These are phyloP conservation scores for Danaus chrysippus DNA, from an alignment of 2,888 invertebrate species.

Conservation along the genomic window DNA sequence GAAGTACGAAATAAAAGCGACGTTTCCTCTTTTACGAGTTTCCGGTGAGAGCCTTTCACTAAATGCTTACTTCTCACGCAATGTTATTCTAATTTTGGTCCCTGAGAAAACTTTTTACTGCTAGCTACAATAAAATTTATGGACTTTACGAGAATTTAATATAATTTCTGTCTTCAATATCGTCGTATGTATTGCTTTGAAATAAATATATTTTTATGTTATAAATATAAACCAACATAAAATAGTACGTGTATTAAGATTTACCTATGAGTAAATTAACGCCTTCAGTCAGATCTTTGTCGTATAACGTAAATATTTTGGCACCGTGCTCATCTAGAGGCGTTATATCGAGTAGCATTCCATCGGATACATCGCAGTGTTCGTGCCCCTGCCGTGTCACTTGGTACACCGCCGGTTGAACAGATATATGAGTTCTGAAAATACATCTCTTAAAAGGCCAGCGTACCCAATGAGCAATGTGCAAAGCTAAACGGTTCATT, in stretches of 20 bases:
- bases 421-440: slow-evolving; percentile 74
- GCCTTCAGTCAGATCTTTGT: slow-evolving; percentile 86
- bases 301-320: slow-evolving; percentile 84
- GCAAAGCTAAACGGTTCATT: slow-evolving; percentile 17
- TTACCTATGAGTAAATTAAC: slow-evolving; percentile 85
- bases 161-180: too few species aligned
- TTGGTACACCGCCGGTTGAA: slow-evolving; percentile 82
- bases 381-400: slow-evolving; percentile 85
- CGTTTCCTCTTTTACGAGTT: slow-evolving; percentile 13
- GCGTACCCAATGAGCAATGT: slow-evolving; percentile 26
- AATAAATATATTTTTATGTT: not conserved
- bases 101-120: not conserved
- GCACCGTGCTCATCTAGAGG: slow-evolving; percentile 82
- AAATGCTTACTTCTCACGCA: slow-evolving; percentile 22
- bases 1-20: slow-evolving; percentile 9
- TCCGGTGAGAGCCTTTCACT: slow-evolving; percentile 18
- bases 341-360: slow-evolving; percentile 83
- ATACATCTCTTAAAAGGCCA: slow-evolving; percentile 29
- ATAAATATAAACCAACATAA: not conserved
- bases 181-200: not conserved
- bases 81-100: slow-evolving; percentile 6
- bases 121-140: not conserved
- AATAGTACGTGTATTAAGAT: not conserved
- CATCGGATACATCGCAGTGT: slow-evolving; percentile 85
- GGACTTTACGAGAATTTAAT: too few species aligned